Evolutionary conservation across 2,888 invertebrate genomes (phyloP), one percentile per base, ranked within the genome.

Genomic region (Monochamus alternatus): DNA sequence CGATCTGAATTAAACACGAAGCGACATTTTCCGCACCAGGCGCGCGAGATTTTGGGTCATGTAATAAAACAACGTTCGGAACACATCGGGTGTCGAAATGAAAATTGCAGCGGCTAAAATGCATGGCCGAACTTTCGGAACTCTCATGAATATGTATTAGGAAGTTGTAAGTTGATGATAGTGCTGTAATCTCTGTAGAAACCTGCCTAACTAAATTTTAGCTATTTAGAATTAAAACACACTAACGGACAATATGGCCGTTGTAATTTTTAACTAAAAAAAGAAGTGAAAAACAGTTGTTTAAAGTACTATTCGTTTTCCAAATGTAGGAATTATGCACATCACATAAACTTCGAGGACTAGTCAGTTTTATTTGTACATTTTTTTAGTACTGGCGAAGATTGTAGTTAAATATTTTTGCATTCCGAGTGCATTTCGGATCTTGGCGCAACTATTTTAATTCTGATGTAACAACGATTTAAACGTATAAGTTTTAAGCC

Each of bases 381-480:
- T 38, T 38, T 2, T 38, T 38, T 38, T 38, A 38, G 38, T 38
- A 38, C 4, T 38, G 38, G 38, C 0, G 22, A 38, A 38, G 38
- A 38, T 38, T 38, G 0, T 7, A 7, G 38, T 5, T 4, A 38
- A 38, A 38, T 38, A 38, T 7, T 38, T 38, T 0, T 38, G 38
- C 38, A 38, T 38, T 38, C 38, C 7, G 38, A 4, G 38, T 38
- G 38, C 7, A 38, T 38, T 38, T 38, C 7, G 38, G 38, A 38
- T 5, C 38, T 38, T 38, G 2, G 38, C 38, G 51, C 14, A 67
- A 38, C 58, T 59, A 38, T 59, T 68, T 59, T 68, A 68, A 30
- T 68, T 68, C 55, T 14, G 10, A 14, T 59, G 43, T 68, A 68
- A 58, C 43, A 59, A 59, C 68, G 32, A 58, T 8, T 44, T 43